These are phyloP conservation scores for Drosophila picticornis DNA, from an alignment of 2,888 invertebrate species.

Conservation along the genomic window DNA sequence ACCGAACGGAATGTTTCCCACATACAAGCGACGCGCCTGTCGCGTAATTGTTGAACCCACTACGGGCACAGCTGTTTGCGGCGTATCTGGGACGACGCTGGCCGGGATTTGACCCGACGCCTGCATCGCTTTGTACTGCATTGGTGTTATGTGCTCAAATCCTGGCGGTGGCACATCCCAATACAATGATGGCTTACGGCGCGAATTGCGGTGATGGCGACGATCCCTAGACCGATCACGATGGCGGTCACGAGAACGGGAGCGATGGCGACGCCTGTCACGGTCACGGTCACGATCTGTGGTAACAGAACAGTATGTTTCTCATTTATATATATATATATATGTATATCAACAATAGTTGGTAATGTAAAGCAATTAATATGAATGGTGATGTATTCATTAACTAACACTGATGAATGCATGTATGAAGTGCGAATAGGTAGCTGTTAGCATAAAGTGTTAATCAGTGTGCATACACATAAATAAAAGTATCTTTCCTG, in stretches of 20 bases:
- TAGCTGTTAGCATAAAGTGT: not conserved
- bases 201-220: slow-evolving; percentile 87
- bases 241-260: slow-evolving; percentile 73
- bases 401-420: not conserved
- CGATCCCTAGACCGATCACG: slow-evolving; percentile 75
- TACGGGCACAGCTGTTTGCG: slow-evolving; percentile 97
- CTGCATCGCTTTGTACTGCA: slow-evolving; percentile 95
- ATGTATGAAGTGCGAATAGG: not conserved
- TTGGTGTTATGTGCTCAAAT: slow-evolving; percentile 98
- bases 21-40: slow-evolving; percentile 97
- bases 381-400: not conserved
- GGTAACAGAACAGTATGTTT: not conserved
- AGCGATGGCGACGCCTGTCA: slow-evolving; percentile 71
- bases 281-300: slow-evolving; percentile 69
- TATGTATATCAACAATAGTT: not conserved
- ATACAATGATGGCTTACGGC: slow-evolving; percentile 95
- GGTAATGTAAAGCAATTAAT: not conserved
- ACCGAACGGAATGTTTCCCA: slow-evolving; percentile 99
- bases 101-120: slow-evolving; percentile 98
- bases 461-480: slow-evolving; percentile 5
- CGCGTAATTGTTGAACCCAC: slow-evolving; percentile 99
- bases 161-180: slow-evolving; percentile 99
- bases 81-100: slow-evolving; percentile 95
- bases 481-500: not conserved
- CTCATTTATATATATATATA: not conserved